Evolutionary conservation across 2,797 vertebrate genomes (phyloP).

Genomic region (Channa striata): DNA sequence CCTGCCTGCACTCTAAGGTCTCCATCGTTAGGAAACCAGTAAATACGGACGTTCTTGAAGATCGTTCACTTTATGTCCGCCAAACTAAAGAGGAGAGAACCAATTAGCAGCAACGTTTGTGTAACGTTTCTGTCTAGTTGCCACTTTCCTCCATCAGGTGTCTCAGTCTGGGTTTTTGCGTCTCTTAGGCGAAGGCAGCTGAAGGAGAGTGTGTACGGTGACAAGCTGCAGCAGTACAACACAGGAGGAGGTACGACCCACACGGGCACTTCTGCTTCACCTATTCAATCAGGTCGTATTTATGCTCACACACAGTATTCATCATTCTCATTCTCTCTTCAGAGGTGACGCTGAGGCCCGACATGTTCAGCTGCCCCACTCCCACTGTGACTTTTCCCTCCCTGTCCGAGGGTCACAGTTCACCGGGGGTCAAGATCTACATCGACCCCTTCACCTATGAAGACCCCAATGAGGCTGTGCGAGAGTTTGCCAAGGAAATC

Average conservation of each 20-base stretch:
- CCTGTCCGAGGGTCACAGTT: slow-evolving; percentile 84
- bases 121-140: slow-evolving; percentile 21
- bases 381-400: slow-evolving; percentile 81
- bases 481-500: slow-evolving; percentile 96
- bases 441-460: slow-evolving; percentile 98
- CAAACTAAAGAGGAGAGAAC: slow-evolving; percentile 43
- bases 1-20: background rate
- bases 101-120: slow-evolving; percentile 53
- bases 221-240: slow-evolving; percentile 96
- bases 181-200: slow-evolving; percentile 87
- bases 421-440: slow-evolving; percentile 98
- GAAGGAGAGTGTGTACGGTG: slow-evolving; percentile 94
- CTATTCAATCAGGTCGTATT: background rate
- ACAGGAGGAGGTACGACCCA: slow-evolving; percentile 87
- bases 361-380: slow-evolving; percentile 78
- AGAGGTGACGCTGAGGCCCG: slow-evolving; percentile 80
- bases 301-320: background rate
- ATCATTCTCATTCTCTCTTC: slow-evolving; percentile 19
- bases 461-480: slow-evolving; percentile 94
- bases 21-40: slow-evolving; percentile 31
- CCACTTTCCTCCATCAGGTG: slow-evolving; percentile 8
- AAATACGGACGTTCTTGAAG: slow-evolving; percentile 17
- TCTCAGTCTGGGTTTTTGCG: slow-evolving; percentile 5
- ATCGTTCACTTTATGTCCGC: slow-evolving; percentile 42
- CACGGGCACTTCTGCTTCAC: background rate